Base-by-base conservation (phyloP, 2,888 invertebrate species). In the Steromphala cineraria region DNA sequence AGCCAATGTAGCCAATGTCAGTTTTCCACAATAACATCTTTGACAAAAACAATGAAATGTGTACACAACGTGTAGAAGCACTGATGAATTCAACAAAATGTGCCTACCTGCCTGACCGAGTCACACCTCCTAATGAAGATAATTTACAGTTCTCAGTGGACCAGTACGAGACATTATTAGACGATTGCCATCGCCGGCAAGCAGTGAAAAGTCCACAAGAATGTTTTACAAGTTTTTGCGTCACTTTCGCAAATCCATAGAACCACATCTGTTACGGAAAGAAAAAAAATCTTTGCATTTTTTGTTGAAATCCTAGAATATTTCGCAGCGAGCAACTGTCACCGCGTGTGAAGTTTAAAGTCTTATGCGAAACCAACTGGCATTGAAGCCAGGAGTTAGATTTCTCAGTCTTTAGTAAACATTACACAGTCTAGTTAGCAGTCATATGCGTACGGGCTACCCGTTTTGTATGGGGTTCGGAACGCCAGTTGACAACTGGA, bases 401-500 rank as follows among this genome's bases (percentile, higher is more conserved):
- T 71, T 19, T 71, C 36, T 36, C 36, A 36, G 71, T 71, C 71
- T 71, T 71, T 71, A 40, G 71, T 71, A 36, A 19, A 28, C 15
- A 71, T 71, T 31, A 19, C 40, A 46, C 53, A 31, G 31, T 62
- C 24, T 67, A 24, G 56, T 55, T 84, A 87, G 75, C 90, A 91
- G 83, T 91, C 91, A 84, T 91, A 91, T 7, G 89, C 86, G 75
- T 91, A 91, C 13, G 90, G 85, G 2, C 82, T 67, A 5, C 88
- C 77, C n/a, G 90, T 83, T 80, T 91, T 91, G 82, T 91, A 91
- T 0, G 89, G 88, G 1, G 89, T 82, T 67, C 90, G 82, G 83
- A 91, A 91, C n/a, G 91, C 89, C 17, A 91, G 86, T 78, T 91
- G 91, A 80, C 91, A 91, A 81, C 90, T 91, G 8, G 90, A 85